A percentile compares a stretch with the other conserved stretches of the same genome.
Conservation (phyloP, 2,888 invertebrate species). For the Ennomos quercinarius region DNA sequence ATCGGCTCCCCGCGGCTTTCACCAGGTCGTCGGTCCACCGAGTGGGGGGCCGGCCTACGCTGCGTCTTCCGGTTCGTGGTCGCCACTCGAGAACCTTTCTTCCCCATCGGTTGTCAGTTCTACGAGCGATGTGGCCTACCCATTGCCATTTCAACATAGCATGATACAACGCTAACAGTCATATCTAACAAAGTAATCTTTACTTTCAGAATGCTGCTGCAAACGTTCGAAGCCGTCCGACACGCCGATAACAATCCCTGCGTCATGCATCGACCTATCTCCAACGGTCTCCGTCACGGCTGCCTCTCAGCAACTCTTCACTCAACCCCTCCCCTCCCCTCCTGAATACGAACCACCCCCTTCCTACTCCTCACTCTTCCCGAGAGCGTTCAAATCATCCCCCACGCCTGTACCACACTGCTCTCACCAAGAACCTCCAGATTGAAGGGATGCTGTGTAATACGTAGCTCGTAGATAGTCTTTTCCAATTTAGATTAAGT, state of each 20-base stretch:
- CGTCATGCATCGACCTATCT: constrained; percentile 77
- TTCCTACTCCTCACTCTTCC: constrained; percentile 88
- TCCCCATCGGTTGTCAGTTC: no score
- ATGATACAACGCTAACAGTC: no score
- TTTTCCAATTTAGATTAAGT: constrained; percentile 49
- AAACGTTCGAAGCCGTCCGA: constrained; percentile 78
- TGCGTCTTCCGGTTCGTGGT: no score
- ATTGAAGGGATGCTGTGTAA: constrained; percentile 52
- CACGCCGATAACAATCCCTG: constrained; percentile 75
- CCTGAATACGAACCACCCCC: constrained; percentile 89
- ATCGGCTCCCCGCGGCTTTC: no score
- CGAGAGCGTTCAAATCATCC: constrained; percentile 78
- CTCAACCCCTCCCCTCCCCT: constrained; percentile 72
- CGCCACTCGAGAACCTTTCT: no score
- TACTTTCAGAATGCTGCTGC: constrained; percentile 81
- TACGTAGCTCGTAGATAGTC: constrained; percentile 51
- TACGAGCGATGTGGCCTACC: no score
- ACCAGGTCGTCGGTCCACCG: no score
- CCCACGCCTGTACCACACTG: constrained; percentile 78
- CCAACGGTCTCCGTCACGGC: constrained; percentile 76
- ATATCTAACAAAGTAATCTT: background rate
- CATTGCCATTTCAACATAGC: no score
- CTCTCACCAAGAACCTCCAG: constrained; percentile 77
- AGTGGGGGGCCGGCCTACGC: no score
- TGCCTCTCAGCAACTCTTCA: constrained; percentile 69